Evolutionary conservation across 1,140 invertebrate genomes (phyloP).

Genomic region (Gryllus bimaculatus): DNA sequence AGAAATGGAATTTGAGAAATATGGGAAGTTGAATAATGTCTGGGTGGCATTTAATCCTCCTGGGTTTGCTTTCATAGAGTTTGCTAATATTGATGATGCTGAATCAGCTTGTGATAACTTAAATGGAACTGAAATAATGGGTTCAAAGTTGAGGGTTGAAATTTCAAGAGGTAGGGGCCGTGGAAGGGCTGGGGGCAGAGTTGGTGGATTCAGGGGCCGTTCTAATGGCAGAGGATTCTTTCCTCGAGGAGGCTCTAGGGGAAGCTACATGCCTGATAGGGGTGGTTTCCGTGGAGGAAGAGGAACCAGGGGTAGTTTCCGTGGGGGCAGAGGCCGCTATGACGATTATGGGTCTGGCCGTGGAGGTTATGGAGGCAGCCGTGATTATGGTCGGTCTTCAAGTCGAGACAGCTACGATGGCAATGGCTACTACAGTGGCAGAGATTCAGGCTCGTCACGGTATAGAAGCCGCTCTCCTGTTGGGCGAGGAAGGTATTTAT

Average conservation of each 20-base stretch:
- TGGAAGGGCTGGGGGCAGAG: slow-evolving; percentile 38
- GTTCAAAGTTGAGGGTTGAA: slow-evolving; percentile 71
- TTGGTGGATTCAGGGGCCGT: slow-evolving; percentile 32
- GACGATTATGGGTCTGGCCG: slow-evolving; percentile 29
- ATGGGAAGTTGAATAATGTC: slow-evolving; percentile 84
- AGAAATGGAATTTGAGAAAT: slow-evolving; percentile 75
- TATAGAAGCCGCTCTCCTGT: slow-evolving; percentile 44
- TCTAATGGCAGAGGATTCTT: slow-evolving; percentile 36
- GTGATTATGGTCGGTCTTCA: slow-evolving; percentile 26
- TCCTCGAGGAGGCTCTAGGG: slow-evolving; percentile 30
- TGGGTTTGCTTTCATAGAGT: slow-evolving; percentile 98
- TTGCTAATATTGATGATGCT: slow-evolving; percentile 88
- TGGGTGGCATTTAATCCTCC: slow-evolving; percentile 92
- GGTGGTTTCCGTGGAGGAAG: slow-evolving; percentile 38
- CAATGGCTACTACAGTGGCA: slow-evolving; percentile 28
- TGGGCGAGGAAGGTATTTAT: slow-evolving; percentile 41
- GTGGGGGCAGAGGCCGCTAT: slow-evolving; percentile 33
- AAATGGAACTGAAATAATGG: slow-evolving; percentile 76
- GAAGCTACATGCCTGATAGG: slow-evolving; percentile 36
- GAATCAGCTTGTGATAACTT: slow-evolving; percentile 85
- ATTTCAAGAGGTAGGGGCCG: slow-evolving; percentile 61
- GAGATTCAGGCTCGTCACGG: slow-evolving; percentile 37
- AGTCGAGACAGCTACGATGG: slow-evolving; percentile 33
- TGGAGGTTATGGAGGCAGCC: slow-evolving; percentile 32
- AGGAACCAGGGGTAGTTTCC: slow-evolving; percentile 33